Base-by-base conservation (phyloP, 1,140 invertebrate species). In the Bombus vancouverensis region DNA sequence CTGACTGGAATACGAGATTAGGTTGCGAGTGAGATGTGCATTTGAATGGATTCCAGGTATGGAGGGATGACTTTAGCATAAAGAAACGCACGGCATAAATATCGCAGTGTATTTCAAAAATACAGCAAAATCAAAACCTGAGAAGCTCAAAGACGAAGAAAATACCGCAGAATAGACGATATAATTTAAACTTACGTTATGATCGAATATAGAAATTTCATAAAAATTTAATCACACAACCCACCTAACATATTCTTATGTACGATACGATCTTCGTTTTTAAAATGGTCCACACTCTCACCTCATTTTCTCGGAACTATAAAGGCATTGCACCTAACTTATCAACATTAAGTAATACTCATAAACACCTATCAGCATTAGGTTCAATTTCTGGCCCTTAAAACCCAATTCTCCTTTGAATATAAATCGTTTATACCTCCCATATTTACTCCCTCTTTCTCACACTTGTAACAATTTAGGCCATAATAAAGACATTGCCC, bases 1-100 rank as follows among this genome's bases (percentile, higher is more conserved):
- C n/a, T 74, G 73, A 42, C 73, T 74, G 73, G 73, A 74, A 74
- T 74, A 74, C 32, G 73, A 47, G 73, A 74, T 74, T 74, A 74
- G 73, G 44, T 22, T 32, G 32, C n/a, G n/a, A 74, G 72, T 53
- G 73, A 74, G 73, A 53, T 53, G 73, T 32, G 32, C 73, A 74
- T 53, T 74, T 74, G 44, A 74, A 74, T 74, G 73, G 73, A 74
- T 74, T 74, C 73, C 9, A 34, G n/a, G 42, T 25, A 47, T 25
- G n/a, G 18, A 15, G 18, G 18, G 12, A 28, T n/a, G n/a, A 57
- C 25, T 68, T 68, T 59, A 37, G 74, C 74, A 76, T 57, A 76
- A 59, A 53, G 25, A 9, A 57, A 76, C 47, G 32, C 32, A 32
- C 12, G 34, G 74, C 74, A 47, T 74, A 74, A 53, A 53, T 74